phyloP scores from a whole-genome alignment of 1,140 invertebrate species.

The Drosophila bocqueti region DNA sequence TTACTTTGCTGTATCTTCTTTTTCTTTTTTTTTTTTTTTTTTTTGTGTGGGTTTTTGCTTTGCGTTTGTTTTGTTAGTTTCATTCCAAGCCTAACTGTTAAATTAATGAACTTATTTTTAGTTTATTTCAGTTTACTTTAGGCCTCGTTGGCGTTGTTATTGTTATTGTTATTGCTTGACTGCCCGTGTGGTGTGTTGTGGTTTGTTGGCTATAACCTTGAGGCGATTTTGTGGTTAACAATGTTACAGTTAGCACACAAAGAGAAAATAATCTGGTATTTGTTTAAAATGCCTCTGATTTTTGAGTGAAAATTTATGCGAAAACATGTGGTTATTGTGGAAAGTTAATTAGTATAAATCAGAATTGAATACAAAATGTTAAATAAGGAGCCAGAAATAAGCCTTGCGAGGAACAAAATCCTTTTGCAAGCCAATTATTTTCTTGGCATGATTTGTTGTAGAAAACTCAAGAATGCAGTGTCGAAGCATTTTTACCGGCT shows the following conservation, averaged over 20 bases:
- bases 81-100: slow-evolving; percentile 65
- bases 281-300: neutral
- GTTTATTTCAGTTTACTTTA: slow-evolving; percentile 50
- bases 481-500: too few species aligned
- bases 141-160: slow-evolving; percentile 33
- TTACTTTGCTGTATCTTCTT: slow-evolving; percentile 38
- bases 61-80: slow-evolving; percentile 56
- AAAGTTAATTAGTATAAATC: too few species aligned
- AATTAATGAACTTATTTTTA: slow-evolving; percentile 65
- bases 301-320: too few species aligned
- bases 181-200: slow-evolving; percentile 38
- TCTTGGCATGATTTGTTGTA: too few species aligned
- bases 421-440: too few species aligned
- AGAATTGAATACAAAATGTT: too few species aligned
- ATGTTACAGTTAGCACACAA: slow-evolving; percentile 50
- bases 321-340: too few species aligned
- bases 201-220: slow-evolving; percentile 66
- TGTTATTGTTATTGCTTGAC: slow-evolving; percentile 33
- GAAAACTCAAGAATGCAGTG: too few species aligned
- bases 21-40: neutral
- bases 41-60: slow-evolving; percentile 1
- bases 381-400: too few species aligned
- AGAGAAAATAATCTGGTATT: neutral
- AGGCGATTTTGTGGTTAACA: slow-evolving; percentile 59
- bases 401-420: too few species aligned